A percentile compares a stretch with the other conserved stretches of the same genome.
Evolutionary conservation across 2,888 invertebrate genomes (phyloP).

Genomic region (Hirtodrosophila alboralis): DNA sequence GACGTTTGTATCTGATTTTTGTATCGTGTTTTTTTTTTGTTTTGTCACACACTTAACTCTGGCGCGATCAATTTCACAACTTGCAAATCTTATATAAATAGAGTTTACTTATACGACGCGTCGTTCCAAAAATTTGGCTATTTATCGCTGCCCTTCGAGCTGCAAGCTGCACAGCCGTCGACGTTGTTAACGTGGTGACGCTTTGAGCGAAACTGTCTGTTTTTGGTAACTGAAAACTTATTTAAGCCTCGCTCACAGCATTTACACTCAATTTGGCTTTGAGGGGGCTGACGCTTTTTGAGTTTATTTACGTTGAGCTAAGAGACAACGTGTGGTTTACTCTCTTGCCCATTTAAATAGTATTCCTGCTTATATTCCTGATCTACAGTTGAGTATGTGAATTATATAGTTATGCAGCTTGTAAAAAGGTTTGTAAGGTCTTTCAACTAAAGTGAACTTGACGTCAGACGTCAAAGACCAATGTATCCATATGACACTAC

Average conservation of each 20-base stretch:
- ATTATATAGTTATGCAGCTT: too few relatives aligned
- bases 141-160: conserved; percentile 21
- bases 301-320: conserved; percentile 5
- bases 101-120: conserved; percentile 43
- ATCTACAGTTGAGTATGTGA: conserved; percentile 1
- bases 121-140: conserved; percentile 28
- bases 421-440: background rate
- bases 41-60: conserved; percentile 24
- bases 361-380: conserved; percentile 24
- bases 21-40: conserved; percentile 3
- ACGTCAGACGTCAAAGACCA: conserved; percentile 23
- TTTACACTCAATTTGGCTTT: conserved; percentile 56
- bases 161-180: conserved; percentile 44
- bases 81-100: conserved; percentile 70
- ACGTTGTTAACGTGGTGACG: conserved; percentile 82
- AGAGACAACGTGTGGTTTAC: conserved; percentile 9
- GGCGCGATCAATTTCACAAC: conserved; percentile 63
- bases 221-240: conserved; percentile 82
- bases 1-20: too few relatives aligned
- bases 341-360: conserved; percentile 9
- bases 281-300: conserved; percentile 46
- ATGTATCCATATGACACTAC: background rate
- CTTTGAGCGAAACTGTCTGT: conserved; percentile 82
- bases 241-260: conserved; percentile 78
- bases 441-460: background rate